Evolutionary conservation across 2,888 invertebrate genomes (phyloP).

Genomic region (Lasioglossum figueresi): DNA sequence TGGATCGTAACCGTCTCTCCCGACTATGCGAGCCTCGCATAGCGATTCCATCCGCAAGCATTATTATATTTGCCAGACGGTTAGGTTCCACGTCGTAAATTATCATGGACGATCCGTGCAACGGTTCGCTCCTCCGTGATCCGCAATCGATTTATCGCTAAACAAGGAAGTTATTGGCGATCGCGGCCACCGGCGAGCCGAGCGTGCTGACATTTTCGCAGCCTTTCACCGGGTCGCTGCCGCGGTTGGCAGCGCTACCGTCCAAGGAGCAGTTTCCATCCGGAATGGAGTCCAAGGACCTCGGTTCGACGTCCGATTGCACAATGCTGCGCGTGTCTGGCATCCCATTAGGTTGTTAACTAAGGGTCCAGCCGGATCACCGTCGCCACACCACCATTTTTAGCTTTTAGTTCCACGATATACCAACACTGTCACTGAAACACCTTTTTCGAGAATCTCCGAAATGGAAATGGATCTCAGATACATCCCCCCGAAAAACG

Average conservation of each 20-base stretch:
- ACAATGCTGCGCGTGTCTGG: constrained; percentile 64
- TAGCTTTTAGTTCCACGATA: not conserved
- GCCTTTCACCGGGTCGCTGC: constrained; percentile 71
- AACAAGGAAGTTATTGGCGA: constrained; percentile 64
- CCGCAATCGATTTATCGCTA: constrained; percentile 46
- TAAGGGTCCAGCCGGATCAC: not conserved
- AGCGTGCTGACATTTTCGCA: constrained; percentile 72
- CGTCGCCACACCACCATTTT: constrained; percentile 4
- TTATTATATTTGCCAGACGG: not conserved
- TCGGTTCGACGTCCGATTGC: constrained; percentile 62
- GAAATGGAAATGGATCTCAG: too few species aligned
- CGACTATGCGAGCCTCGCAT: not conserved
- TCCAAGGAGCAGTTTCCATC: constrained; percentile 62
- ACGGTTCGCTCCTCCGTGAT: not conserved
- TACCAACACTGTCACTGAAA: not conserved
- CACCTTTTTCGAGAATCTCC: not conserved
- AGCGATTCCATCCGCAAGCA: not conserved
- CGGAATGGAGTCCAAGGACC: constrained; percentile 74
- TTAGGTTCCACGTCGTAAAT: constrained; percentile 6
- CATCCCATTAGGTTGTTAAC: constrained; percentile 40
- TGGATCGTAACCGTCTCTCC: not conserved
- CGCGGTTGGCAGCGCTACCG: constrained; percentile 48
- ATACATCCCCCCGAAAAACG: too few species aligned
- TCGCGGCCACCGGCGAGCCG: constrained; percentile 26
- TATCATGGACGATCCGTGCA: not conserved